Evolutionary conservation across 92 coral and sea anemone genomes (phyloP), one percentile per base, ranked within the genome.

Genomic region (Scolanthus callimorphus): DNA sequence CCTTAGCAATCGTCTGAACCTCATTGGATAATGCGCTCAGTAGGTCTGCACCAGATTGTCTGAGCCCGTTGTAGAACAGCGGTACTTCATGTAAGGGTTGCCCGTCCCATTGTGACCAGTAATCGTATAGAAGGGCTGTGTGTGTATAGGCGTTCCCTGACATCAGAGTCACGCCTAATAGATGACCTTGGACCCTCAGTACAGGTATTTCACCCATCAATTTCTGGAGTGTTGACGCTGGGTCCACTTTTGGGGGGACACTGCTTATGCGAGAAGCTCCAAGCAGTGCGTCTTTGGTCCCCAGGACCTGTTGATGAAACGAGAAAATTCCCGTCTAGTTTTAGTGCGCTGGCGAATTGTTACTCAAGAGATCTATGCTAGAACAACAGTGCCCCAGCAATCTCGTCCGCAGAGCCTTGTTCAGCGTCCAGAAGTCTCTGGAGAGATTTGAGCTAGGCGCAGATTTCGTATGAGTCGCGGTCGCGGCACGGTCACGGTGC

Each of bases 21-120:
- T 77, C 84, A 31, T 60, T 66, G 4, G 71, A 69, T 11, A 69
- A 28, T 11, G 41, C 59, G 53, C 62, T 59, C 13, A 83, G 65
- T 20, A 71, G 51, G 20, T 65, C 52, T 3, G 90, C 77, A 44
- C 48, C 39, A 17, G 60, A 41, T 59, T 77, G 48, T 21, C 74
- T 69, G 54, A 77, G 65, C 17, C 68, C 63, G 44, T 64, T 59
- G 70, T 77, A 77, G 37, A 77, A 77, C 45, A 69, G 46, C n/a
- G 83, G 83, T 20, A 77, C 64, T 19, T 76, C 57, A 1, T 67
- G 63, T 47, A 76, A 29, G 4, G 82, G 76, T 9, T 51, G 23
- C 26, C 78, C 83, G 27, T 77, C 78, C 83, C 83, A 77, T 19
- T 64, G 77, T 22, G 27, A 49, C 83, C 83, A 77, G 38, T 77